Conservation (phyloP, 2,888 invertebrate genomes). For the Allolobophora icterica region DNA sequence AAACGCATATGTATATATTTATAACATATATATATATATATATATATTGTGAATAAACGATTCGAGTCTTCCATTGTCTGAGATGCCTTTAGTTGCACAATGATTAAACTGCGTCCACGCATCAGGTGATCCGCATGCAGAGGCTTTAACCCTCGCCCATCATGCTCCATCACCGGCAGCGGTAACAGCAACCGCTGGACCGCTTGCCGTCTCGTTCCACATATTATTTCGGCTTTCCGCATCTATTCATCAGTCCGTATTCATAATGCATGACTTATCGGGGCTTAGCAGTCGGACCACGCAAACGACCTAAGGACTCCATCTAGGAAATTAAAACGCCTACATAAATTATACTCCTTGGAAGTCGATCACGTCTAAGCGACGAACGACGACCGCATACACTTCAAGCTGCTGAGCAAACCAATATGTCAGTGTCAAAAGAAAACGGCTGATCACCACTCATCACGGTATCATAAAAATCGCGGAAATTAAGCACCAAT, state of each 20-base stretch:
- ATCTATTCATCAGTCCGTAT: neutral
- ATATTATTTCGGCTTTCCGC: neutral
- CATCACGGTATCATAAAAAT: slow-evolving; percentile 6
- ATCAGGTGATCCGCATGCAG: neutral
- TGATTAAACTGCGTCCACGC: neutral
- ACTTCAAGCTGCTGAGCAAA: neutral
- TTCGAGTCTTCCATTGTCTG: no score
- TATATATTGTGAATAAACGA: no score
- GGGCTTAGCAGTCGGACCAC: neutral
- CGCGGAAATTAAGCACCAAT: neutral
- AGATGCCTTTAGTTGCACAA: neutral
- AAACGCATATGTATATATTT: no score
- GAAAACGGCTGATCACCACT: neutral
- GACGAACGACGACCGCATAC: neutral
- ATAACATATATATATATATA: no score
- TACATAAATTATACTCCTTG: neutral
- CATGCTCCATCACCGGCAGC: neutral
- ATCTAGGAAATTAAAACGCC: slow-evolving; percentile 10
- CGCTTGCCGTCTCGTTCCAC: neutral
- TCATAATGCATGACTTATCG: slow-evolving; percentile 17
- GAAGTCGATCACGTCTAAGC: neutral
- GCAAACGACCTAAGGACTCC: neutral
- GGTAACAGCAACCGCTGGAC: neutral
- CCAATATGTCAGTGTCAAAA: neutral
- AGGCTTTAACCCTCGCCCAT: neutral